Evolutionary conservation across 2,113 vertebrate species (phyloP).

Genomic region (Sinocyclocheilus anshuiensis): DNA sequence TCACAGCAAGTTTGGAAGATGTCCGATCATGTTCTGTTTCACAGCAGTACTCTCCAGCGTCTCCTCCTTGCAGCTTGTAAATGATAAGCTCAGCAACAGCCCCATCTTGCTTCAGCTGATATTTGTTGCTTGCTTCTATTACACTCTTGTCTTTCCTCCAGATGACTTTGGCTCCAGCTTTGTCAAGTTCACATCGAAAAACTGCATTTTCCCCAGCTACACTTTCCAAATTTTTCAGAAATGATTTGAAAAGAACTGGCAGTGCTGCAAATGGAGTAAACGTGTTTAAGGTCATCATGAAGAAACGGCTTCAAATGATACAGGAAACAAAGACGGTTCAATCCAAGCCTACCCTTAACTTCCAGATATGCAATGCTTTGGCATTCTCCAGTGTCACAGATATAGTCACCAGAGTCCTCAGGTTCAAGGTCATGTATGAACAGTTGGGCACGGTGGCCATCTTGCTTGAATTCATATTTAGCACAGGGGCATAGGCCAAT

Average conservation of each 20-base stretch:
- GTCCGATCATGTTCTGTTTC: constrained; percentile 75
- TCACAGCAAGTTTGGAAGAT: constrained; percentile 72
- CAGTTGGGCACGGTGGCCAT: constrained; percentile 70
- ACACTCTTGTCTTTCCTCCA: constrained; percentile 69
- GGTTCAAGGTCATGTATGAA: constrained; percentile 77
- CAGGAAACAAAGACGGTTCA: not conserved
- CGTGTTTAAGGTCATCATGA: not conserved
- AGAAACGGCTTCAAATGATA: constrained; percentile 11
- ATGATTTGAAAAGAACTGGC: constrained; percentile 73
- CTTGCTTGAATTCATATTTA: constrained; percentile 85
- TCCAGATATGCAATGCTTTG: constrained; percentile 79
- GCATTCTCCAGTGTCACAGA: constrained; percentile 79
- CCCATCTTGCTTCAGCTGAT: constrained; percentile 74
- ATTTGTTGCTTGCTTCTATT: constrained; percentile 71
- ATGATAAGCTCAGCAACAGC: constrained; percentile 67
- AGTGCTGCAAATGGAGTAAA: constrained; percentile 62
- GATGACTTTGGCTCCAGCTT: constrained; percentile 67
- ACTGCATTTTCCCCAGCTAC: constrained; percentile 61
- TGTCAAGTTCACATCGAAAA: constrained; percentile 71
- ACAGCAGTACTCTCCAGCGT: constrained; percentile 76
- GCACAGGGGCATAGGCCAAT: constrained; percentile 84
- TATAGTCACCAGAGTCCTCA: constrained; percentile 86
- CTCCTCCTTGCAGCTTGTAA: constrained; percentile 66
- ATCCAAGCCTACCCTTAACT: constrained; percentile 82
- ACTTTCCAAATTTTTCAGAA: constrained; percentile 65